Base-by-base conservation (phyloP, 2,888 invertebrate species). In the Cynaeus angustus region DNA sequence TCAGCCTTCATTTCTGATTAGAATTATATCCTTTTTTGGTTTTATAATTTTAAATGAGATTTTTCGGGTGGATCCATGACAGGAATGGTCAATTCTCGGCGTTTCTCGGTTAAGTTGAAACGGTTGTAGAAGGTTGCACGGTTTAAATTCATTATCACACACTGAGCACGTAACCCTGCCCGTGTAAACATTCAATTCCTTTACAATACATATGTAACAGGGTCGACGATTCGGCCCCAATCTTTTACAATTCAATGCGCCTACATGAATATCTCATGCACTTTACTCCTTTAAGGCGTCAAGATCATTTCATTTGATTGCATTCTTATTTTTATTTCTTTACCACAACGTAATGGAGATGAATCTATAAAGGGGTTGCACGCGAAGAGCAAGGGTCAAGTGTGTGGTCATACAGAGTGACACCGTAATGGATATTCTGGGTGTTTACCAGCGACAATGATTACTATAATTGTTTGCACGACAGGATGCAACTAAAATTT, bases 161-260 rank as follows among this genome's bases (percentile, higher is more conserved):
- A 68, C 61, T 56, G 68, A 64, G 68, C 72, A 59, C 64, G 67
- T 68, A 65, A 66, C 68, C 66, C 48, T 73, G 72, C 75, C 72
- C 74, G 69, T 77, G 78, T 75, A 76, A 78, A 79, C 77, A 77
- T 77, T 78, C 79, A 77, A 77, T 78, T 78, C 72, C 50, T 72
- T 72, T 75, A 79, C 79, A 79, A 81, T 80, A 79, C 81, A 81
- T 81, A 81, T 81, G 81, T 77, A 80, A 79, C 76, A 81, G 79
- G 77, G 77, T 77, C 78, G 71, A 65, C 74, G 68, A 68, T 67
- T 56, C 71, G 65, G 72, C 72, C 71, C 67, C 72, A 73, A 77
- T 75, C 75, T 75, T 77, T 77, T 76, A 77, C 78, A 78, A 78
- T 78, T 78, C 78, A 77, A 76, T 77, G 77, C 72, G 73, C 68